Base-by-base conservation (phyloP, 2,888 invertebrate genomes). In the Microctonus hyperodae region DNA sequence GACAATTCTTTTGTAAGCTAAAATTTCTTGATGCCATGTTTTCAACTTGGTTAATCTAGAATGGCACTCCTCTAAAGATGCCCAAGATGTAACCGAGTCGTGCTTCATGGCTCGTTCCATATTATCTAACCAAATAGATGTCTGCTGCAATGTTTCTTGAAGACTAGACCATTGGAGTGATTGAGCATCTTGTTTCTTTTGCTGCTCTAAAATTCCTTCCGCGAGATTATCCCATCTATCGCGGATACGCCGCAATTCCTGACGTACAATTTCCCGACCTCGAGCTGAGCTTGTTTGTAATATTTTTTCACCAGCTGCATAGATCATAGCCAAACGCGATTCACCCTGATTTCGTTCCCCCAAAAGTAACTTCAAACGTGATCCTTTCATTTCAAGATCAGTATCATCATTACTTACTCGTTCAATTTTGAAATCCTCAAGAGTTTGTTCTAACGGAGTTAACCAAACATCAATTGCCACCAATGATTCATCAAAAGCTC, bases 211-310 rank as follows among this genome's bases (percentile, higher is more conserved):
- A 59, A 97, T 92, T 57, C 91, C 92, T 78, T 94, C 95, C 71
- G 93, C 92, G 0, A 97, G 86, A 80, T 88, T 90, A 77, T 97
- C 97, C 95, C 96, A 97, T 78, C 93, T 88, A 79, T 95, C 93
- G 75, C 95, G 89, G 16, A 94, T 88, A 28, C 89, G 87, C 76
- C 95, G 88, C 66, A 97, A 86, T 81, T 96, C 94, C 72, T 92
- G 90, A n/a, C 97, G 89, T 65, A 97, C 91, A 62, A 88, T 89
- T 83, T 98, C 97, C 70, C 97, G 89, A 0, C 97, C 97, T 74
- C 91, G 91, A 0, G 97, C 92, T 10, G 96, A 94, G 1, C 97
- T 98, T 83, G 96, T 95, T 0, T 96, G 94, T 69, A 96, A 88
- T n/a, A 97, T 89, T 81, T 92, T 91, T 79, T 98, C 97, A 2